These are phyloP conservation scores for Epinotia ramella DNA, from an alignment of 2,888 invertebrate species.

Conservation along the genomic window DNA sequence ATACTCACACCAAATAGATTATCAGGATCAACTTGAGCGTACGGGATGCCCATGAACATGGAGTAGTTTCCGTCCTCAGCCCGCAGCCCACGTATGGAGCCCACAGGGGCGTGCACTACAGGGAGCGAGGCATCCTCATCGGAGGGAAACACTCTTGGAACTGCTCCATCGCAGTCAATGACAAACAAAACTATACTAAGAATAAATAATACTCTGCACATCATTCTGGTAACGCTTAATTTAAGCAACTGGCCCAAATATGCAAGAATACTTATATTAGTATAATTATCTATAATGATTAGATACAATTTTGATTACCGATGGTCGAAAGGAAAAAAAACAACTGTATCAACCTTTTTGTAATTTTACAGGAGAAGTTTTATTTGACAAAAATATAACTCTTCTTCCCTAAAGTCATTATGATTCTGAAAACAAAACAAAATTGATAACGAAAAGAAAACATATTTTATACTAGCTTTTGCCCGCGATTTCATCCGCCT, in stretches of 20 bases:
- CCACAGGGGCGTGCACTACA: constrained; percentile 46
- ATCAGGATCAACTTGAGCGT: constrained; percentile 49
- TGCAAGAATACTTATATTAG: no score
- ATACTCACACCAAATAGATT: constrained; percentile 54
- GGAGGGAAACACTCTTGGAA: constrained; percentile 12
- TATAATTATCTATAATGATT: no score
- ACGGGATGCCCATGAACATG: constrained; percentile 55
- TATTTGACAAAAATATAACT: no score
- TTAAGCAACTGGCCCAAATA: background rate
- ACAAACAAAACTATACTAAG: background rate
- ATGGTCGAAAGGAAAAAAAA: no score
- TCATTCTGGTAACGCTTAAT: background rate
- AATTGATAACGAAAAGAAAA: no score
- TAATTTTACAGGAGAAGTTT: no score
- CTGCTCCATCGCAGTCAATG: background rate
- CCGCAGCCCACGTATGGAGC: constrained; percentile 45
- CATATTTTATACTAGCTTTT: no score
- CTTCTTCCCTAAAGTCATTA: no score
- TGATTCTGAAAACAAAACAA: no score
- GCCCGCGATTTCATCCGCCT: no score
- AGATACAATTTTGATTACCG: no score
- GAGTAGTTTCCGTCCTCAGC: constrained; percentile 48
- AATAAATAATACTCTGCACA: background rate
- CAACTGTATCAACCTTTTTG: no score
- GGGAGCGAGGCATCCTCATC: constrained; percentile 47